Evolutionary conservation across 1,140 invertebrate species (phyloP).

Genomic region (Diabrotica undecimpunctata): DNA sequence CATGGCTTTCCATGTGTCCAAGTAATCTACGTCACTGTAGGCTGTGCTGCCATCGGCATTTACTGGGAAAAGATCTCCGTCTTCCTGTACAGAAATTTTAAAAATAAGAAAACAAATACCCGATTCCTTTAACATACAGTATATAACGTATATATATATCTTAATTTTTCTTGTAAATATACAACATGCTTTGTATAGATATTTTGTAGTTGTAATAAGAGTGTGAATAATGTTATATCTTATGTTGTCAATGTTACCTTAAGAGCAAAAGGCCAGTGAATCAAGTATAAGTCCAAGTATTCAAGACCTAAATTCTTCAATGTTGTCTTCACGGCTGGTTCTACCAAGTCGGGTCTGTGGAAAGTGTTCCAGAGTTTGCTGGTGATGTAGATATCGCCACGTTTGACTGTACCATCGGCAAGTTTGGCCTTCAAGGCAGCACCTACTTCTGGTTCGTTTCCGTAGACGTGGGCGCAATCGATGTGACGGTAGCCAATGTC

Average conservation of each 20-base stretch:
- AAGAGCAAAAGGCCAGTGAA: slow-evolving; percentile 71
- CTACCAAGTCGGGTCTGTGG: slow-evolving; percentile 59
- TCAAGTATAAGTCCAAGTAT: slow-evolving; percentile 75
- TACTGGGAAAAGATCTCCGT: slow-evolving; percentile 56
- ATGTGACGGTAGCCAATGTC: slow-evolving; percentile 69
- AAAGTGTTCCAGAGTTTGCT: slow-evolving; percentile 70
- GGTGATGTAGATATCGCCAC: slow-evolving; percentile 62
- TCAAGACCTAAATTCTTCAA: slow-evolving; percentile 61
- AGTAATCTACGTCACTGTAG: slow-evolving; percentile 64
- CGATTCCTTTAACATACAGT: no score
- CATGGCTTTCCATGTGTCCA: slow-evolving; percentile 91
- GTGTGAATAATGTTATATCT: no score
- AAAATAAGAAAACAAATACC: not conserved
- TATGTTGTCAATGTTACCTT: slow-evolving; percentile 18
- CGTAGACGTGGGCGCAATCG: slow-evolving; percentile 65
- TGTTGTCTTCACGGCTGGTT: slow-evolving; percentile 57
- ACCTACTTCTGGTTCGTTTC: slow-evolving; percentile 83
- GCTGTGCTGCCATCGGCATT: slow-evolving; percentile 56
- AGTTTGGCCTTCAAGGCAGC: slow-evolving; percentile 69
- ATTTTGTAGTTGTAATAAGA: no score
- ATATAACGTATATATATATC: no score
- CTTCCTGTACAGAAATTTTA: slow-evolving; percentile 49
- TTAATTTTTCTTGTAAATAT: no score
- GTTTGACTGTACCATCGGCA: slow-evolving; percentile 62
- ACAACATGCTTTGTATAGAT: no score